Base-by-base conservation (phyloP, 2,888 invertebrate genomes). In the Phlogophora meticulosa region DNA sequence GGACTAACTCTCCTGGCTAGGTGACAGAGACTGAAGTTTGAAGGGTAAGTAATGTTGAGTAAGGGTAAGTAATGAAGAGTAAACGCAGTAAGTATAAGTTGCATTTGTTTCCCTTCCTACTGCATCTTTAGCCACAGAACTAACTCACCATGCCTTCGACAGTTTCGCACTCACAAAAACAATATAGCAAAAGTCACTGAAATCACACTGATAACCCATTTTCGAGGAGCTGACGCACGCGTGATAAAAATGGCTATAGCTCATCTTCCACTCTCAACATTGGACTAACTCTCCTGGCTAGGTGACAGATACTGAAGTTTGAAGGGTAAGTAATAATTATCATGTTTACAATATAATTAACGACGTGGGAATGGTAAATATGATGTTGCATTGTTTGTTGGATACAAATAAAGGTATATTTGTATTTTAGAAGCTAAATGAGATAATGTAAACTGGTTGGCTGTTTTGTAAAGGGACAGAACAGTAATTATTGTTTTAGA, bases 131-230 rank as follows among this genome's bases (percentile, higher is more conserved):
- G n/a, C 7, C 7, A 22, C 9, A 2, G 7, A 15, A 4, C 3
- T 20, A 45, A 83, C 81, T 81, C 48, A 81, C 81, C 82, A 72
- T 7, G 34, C 43, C 48, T 67, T 83, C 3, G 72, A 67, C 2
- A 82, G 24, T 48, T 57, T 82, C 10, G 70, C 72, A 53, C 62
- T 60, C 58, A 72, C 40, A 36, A 66, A 28, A 2, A 78, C 58
- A 7, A 73, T 46, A 51, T 78, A 65, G 45, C 70, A 76, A 32
- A 67, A 81, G 0, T 83, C 71, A 71, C 66, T 52, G 17, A 76
- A 69, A 51, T 76, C 82, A 38, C 62, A 59, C 9, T 52, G 17
- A 20, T 36, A 20, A 0, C 13, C 70, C 40, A 22, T 5, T 15
- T 53, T 46, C 0, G 34, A 11, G 5, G 24, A 49, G 5, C n/a